Evolutionary conservation across 2,797 vertebrate genomes (phyloP).

Genomic region (Enteromius fasciolatus): DNA sequence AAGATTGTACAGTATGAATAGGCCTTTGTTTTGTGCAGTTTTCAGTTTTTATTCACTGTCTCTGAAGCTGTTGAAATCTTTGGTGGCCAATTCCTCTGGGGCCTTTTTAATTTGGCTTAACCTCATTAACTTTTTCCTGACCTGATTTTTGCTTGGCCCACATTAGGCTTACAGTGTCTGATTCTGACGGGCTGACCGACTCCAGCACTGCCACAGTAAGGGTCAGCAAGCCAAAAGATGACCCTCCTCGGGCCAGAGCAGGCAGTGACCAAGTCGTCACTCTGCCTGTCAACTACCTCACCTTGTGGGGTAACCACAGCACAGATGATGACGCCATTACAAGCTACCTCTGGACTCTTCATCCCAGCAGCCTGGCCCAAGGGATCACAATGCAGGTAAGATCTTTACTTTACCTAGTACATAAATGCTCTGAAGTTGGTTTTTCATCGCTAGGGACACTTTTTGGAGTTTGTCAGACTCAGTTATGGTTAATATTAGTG

Average conservation of each 20-base stretch:
- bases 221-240: constrained; percentile 45
- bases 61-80: not conserved
- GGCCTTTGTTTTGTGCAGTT: not conserved
- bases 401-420: not conserved
- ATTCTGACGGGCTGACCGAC: constrained; percentile 60
- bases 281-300: constrained; percentile 77
- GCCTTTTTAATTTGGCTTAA: constrained; percentile 32
- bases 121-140: constrained; percentile 47
- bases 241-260: constrained; percentile 76
- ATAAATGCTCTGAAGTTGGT: not conserved
- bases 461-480: not conserved
- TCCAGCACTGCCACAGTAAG: constrained; percentile 60
- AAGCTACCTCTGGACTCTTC: constrained; percentile 79
- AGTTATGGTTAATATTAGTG: not conserved
- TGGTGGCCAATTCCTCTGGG: constrained; percentile 11
- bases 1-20: not conserved
- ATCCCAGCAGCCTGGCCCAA: constrained; percentile 74
- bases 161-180: constrained; percentile 62
- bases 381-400: constrained; percentile 78
- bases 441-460: not conserved
- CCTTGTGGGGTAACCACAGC: constrained; percentile 80
- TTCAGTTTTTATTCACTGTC: not conserved
- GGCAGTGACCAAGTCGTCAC: constrained; percentile 78
- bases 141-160: constrained; percentile 45
- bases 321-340: constrained; percentile 78